These are phyloP conservation scores for Poicephalus gulielmi DNA, from an alignment of 2,113 vertebrate genomes.

Conservation along the genomic window DNA sequence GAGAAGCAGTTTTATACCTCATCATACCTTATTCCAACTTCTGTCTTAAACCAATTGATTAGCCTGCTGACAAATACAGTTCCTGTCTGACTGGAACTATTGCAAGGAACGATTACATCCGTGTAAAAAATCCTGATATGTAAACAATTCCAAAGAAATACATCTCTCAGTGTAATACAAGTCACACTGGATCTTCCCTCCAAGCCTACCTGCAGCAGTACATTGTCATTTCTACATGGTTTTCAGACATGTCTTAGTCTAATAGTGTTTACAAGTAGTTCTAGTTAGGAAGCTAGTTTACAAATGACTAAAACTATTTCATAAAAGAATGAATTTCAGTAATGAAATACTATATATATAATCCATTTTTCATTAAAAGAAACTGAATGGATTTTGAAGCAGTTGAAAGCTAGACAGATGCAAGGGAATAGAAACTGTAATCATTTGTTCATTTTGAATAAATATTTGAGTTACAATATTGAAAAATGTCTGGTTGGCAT, in stretches of 20 bases:
- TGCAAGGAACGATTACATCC: not conserved
- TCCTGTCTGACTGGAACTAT: not conserved
- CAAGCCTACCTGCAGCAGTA: not conserved
- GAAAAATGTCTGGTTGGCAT: not conserved
- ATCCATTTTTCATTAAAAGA: not conserved
- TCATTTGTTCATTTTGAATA: conserved; percentile 1
- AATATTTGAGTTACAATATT: not conserved
- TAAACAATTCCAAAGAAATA: not conserved
- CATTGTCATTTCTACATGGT: not conserved
- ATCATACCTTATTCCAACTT: not conserved
- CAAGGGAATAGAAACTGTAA: not conserved
- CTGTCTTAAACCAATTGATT: not conserved
- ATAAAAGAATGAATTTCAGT: not conserved
- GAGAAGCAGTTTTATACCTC: not conserved
- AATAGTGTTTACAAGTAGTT: not conserved
- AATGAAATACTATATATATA: not conserved
- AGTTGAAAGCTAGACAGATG: not conserved
- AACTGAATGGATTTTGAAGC: not conserved
- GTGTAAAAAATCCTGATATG: not conserved
- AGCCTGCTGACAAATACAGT: not conserved
- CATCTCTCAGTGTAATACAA: not conserved
- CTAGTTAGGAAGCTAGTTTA: not conserved
- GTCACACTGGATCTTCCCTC: not conserved
- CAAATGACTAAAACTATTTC: not conserved
- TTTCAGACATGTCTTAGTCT: not conserved